A percentile compares a stretch with the other conserved stretches of the same genome.
phyloP scores from a whole-genome alignment of 1,140 invertebrate genomes.

The Cyrtorhinus lividipennis region DNA sequence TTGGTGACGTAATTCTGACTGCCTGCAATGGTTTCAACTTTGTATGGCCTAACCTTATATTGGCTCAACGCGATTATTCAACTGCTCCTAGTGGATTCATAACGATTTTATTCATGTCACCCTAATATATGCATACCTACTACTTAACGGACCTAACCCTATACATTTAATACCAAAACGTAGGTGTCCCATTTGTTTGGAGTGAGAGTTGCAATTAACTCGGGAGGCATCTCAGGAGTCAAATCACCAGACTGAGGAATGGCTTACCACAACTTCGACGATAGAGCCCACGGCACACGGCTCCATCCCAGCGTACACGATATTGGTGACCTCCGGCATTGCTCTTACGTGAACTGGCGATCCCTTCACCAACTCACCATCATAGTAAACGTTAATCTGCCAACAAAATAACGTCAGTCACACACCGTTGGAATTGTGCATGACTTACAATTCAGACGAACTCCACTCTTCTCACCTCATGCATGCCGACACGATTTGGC shows the following conservation, averaged over 20 bases:
- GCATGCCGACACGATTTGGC: constrained; percentile 82
- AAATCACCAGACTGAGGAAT: too few species aligned
- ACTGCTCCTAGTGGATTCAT: too few species aligned
- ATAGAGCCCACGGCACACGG: constrained; percentile 85
- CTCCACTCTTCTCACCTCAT: constrained; percentile 46
- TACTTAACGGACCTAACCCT: too few species aligned
- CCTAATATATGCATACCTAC: too few species aligned
- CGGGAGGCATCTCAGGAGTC: not conserved
- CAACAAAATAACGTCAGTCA: constrained; percentile 24
- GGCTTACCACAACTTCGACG: constrained; percentile 90
- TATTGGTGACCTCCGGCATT: constrained; percentile 66
- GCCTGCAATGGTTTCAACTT: too few species aligned
- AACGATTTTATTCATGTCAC: too few species aligned
- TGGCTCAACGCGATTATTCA: too few species aligned
- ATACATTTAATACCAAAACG: too few species aligned
- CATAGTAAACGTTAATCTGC: constrained; percentile 46
- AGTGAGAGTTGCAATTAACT: too few species aligned
- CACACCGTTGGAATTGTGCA: constrained; percentile 5
- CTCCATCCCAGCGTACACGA: constrained; percentile 80
- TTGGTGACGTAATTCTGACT: too few species aligned
- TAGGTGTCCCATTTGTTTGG: too few species aligned
- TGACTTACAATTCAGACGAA: not conserved
- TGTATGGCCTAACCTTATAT: too few species aligned
- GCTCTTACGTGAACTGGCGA: constrained; percentile 72
- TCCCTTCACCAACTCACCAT: constrained; percentile 45